Evolutionary conservation across 2,113 vertebrate species (phyloP).

Genomic region (Romanogobio albipinnatus): DNA sequence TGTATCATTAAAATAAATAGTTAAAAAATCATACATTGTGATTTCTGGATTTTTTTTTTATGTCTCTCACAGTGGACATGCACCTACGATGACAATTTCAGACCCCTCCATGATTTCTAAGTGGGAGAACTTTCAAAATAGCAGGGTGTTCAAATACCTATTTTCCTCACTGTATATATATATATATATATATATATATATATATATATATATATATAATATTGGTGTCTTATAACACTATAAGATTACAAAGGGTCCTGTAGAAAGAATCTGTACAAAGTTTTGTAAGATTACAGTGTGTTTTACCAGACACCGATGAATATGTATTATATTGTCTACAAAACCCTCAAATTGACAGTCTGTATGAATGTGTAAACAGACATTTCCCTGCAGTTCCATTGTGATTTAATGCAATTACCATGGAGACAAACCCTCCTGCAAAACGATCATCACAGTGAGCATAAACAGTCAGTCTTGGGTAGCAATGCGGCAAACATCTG

Average conservation of each 20-base stretch:
- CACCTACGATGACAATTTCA: no score
- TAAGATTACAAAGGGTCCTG: neutral
- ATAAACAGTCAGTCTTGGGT: conserved; percentile 20
- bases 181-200: no score
- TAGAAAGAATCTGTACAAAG: neutral
- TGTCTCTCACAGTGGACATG: no score
- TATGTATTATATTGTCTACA: conserved; percentile 3
- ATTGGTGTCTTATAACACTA: neutral
- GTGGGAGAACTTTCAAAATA: no score
- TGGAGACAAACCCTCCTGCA: conserved; percentile 11
- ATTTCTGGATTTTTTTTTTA: no score
- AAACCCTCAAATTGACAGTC: conserved; percentile 10
- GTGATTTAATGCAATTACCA: conserved; percentile 35
- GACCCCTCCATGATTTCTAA: no score
- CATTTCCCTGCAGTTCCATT: conserved; percentile 13
- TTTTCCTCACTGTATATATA: no score
- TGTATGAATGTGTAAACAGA: conserved; percentile 12
- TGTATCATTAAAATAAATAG: no score
- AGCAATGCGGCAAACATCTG: conserved; percentile 36
- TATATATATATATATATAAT: no score
- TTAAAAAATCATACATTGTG: no score
- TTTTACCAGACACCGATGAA: conserved; percentile 1
- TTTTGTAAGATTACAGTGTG: neutral
- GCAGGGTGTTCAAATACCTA: no score
- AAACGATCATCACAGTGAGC: neutral